These are phyloP conservation scores for Dreissena rostriformis DNA, from an alignment of 1,140 invertebrate genomes.

Conservation along the genomic window DNA sequence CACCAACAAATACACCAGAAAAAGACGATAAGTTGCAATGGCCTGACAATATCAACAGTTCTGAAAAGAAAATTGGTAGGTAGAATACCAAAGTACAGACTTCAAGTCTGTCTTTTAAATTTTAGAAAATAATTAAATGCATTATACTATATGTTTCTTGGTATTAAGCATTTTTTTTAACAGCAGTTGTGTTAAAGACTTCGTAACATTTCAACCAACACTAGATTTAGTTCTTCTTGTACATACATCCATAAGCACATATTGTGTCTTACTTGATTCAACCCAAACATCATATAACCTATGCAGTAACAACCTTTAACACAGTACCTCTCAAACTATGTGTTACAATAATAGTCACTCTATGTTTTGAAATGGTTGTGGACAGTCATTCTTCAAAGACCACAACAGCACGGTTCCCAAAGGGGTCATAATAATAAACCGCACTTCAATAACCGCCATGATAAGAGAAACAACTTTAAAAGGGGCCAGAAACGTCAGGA, in stretches of 20 bases:
- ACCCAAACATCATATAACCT: too few species aligned
- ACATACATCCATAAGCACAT: too few species aligned
- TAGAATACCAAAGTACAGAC: neutral
- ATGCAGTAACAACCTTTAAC: too few species aligned
- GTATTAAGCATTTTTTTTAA: neutral
- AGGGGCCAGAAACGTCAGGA: neutral
- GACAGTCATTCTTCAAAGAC: constrained; percentile 4
- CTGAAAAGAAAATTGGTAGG: constrained; percentile 40
- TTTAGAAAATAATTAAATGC: neutral
- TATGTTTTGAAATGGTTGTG: neutral
- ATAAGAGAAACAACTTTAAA: neutral
- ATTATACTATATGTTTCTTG: neutral
- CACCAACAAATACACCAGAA: constrained; percentile 42
- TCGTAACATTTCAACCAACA: neutral
- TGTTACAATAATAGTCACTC: too few species aligned
- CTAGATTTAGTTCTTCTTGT: too few species aligned
- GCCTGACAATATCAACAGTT: constrained; percentile 41
- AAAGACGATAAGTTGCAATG: constrained; percentile 38
- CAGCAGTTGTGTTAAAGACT: neutral
- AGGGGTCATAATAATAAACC: neutral
- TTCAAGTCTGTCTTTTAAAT: neutral
- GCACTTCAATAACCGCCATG: neutral
- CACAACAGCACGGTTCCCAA: neutral
- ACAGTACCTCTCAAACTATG: too few species aligned
- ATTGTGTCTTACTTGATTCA: too few species aligned